phyloP scores from a whole-genome alignment of 2,888 invertebrate species.

The Plebejus argus region DNA sequence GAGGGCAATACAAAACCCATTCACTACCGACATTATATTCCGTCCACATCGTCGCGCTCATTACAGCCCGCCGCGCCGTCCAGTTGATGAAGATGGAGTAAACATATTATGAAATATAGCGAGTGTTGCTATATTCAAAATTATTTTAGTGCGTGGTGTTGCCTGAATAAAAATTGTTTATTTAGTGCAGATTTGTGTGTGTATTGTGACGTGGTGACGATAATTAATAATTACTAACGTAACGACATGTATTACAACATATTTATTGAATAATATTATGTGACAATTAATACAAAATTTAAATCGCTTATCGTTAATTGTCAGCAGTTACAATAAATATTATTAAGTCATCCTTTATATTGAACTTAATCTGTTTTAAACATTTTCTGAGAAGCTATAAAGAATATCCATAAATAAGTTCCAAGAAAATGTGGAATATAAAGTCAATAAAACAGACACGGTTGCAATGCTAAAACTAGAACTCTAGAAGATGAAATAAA shows the following conservation, averaged over 20 bases:
- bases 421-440: not conserved
- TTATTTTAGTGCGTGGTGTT: not conserved
- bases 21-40: conserved; percentile 26
- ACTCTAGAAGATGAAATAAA: not conserved
- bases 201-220: no score
- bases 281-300: no score
- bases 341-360: no score
- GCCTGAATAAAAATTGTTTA: not conserved
- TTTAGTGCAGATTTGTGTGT: no score
- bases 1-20: conserved; percentile 29
- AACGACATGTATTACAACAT: no score
- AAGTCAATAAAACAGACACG: not conserved
- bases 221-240: no score
- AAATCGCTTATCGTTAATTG: no score
- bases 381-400: not conserved
- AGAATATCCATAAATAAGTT: not conserved
- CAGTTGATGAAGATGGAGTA: conserved; percentile 26
- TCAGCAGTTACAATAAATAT: no score
- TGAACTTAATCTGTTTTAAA: not conserved
- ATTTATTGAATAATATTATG: no score
- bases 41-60: conserved; percentile 26
- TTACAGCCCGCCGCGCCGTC: conserved; percentile 14
- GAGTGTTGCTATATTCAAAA: not conserved
- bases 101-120: conserved; percentile 11
- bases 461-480: not conserved